These are phyloP conservation scores for Mustela nigripes DNA, from an alignment of 2,113 vertebrate genomes.

Conservation along the genomic window DNA sequence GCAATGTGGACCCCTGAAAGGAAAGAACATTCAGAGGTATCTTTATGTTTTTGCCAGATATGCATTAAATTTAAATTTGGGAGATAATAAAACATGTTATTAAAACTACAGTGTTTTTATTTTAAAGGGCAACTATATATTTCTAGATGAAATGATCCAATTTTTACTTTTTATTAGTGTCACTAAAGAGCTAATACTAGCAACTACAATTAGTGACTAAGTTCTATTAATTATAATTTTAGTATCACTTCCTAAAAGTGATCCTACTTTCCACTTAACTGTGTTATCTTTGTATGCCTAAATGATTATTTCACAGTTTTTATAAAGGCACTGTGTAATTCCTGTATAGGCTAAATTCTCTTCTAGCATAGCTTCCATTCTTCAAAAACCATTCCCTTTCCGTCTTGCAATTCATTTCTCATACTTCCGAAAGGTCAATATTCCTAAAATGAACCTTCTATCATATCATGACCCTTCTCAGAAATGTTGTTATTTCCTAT, in stretches of 20 bases:
- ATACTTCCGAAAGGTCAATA: not conserved
- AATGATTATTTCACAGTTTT: not conserved
- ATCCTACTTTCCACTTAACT: not conserved
- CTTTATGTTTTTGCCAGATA: not conserved
- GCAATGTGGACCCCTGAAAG: not conserved
- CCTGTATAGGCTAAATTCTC: not conserved
- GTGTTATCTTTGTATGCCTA: not conserved
- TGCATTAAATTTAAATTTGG: not conserved
- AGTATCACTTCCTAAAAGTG: not conserved
- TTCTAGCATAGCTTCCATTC: not conserved
- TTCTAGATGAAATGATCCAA: not conserved
- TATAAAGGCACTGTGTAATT: not conserved
- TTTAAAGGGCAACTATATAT: not conserved
- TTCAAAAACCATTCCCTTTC: not conserved
- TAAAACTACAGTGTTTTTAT: not conserved
- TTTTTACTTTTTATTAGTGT: not conserved
- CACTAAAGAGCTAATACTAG: not conserved
- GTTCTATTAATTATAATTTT: not conserved
- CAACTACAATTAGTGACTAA: not conserved
- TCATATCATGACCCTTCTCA: not conserved
- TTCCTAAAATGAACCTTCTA: not conserved
- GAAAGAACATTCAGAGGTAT: not conserved
- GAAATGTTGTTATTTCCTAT: not conserved
- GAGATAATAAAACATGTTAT: not conserved
- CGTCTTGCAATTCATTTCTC: conserved; percentile 43